These are phyloP conservation scores for Zenarchopterus dispar DNA, from an alignment of 2,797 vertebrate species.

Conservation along the genomic window DNA sequence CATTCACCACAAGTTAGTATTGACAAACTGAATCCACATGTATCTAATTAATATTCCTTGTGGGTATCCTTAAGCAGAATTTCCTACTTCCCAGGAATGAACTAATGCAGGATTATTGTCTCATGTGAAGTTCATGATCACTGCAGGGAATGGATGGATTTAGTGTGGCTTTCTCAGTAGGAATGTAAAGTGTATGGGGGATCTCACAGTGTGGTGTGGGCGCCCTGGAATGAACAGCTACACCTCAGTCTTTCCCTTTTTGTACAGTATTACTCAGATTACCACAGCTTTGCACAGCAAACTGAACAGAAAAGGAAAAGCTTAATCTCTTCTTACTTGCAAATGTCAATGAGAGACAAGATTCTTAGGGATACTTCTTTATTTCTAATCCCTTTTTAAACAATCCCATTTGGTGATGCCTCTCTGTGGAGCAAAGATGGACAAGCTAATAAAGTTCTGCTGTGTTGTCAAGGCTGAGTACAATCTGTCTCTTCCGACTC, in stretches of 20 bases:
- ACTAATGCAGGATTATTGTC: constrained; percentile 63
- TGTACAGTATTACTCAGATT: constrained; percentile 54
- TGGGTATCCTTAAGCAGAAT: constrained; percentile 36
- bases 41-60: constrained; percentile 15
- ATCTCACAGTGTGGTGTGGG: constrained; percentile 61
- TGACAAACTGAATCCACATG: constrained; percentile 13
- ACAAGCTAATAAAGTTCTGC: constrained; percentile 47
- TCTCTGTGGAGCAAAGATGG: constrained; percentile 43
- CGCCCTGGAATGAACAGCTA: constrained; percentile 58
- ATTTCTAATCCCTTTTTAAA: constrained; percentile 66
- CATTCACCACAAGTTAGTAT: constrained; percentile 10
- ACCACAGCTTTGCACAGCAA: constrained; percentile 50
- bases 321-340: constrained; percentile 49
- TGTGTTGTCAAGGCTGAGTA: constrained; percentile 30
- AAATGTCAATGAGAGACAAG: constrained; percentile 46
- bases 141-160: constrained; percentile 58
- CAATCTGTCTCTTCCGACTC: constrained; percentile 34
- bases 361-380: constrained; percentile 50
- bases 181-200: constrained; percentile 46
- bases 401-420: constrained; percentile 46
- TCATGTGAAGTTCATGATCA: constrained; percentile 44
- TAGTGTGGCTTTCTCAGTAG: constrained; percentile 57
- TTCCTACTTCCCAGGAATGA: constrained; percentile 33
- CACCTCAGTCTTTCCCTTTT: constrained; percentile 59
- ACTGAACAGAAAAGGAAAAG: constrained; percentile 26